Conservation (phyloP, 2,113 vertebrate species). For the Tautogolabrus adspersus region DNA sequence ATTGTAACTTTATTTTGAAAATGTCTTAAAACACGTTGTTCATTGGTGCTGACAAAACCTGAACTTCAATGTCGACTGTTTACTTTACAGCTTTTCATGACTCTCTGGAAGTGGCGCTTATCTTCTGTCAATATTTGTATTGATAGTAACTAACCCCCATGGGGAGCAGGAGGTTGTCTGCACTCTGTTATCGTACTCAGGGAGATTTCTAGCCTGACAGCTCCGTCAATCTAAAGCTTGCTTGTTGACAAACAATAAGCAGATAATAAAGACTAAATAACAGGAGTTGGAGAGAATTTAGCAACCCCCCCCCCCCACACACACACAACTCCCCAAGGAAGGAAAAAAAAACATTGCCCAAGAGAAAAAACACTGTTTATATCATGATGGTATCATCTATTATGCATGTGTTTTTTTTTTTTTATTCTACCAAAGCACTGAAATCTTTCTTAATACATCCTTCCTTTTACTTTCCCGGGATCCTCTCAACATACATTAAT, state of each 20-base stretch:
- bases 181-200: constrained; percentile 20
- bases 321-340: too few species aligned
- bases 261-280: neutral
- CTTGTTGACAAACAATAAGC: neutral
- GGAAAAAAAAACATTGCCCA: neutral
- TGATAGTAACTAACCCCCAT: constrained; percentile 44
- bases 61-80: constrained; percentile 10
- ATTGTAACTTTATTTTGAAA: neutral
- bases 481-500: neutral
- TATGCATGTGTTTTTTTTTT: neutral
- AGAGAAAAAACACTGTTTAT: neutral
- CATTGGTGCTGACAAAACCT: neutral
- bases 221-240: neutral
- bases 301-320: too few species aligned
- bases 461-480: constrained; percentile 4
- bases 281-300: neutral
- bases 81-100: constrained; percentile 39
- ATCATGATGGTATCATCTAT: neutral
- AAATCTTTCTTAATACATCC: neutral
- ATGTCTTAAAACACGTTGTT: neutral
- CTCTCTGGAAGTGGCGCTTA: constrained; percentile 43
- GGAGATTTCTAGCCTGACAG: constrained; percentile 15
- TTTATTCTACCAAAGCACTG: neutral
- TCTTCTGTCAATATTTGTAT: constrained; percentile 72
- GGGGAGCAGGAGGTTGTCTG: constrained; percentile 5